Evolutionary conservation across 92 coral and sea anemone genomes (phyloP), one percentile per base, ranked within the genome.

Genomic region (Phenganax subtilis): DNA sequence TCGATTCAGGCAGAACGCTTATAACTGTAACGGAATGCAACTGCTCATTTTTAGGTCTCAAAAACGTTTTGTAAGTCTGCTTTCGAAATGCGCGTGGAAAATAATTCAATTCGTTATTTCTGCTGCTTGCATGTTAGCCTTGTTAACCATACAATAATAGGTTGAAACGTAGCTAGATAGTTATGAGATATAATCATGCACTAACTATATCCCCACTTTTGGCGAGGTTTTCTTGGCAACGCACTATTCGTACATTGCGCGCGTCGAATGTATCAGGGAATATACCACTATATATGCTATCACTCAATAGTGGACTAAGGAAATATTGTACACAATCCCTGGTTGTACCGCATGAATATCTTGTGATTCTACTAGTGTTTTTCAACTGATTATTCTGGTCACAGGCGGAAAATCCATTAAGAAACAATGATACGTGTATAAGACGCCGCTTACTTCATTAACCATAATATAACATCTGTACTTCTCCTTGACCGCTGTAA

Each of bases 341-440:
- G 47, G 47, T 37, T 37, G 5, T 37, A 37, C 47, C 47, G 47
- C 47, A 37, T 37, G 5, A 37, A 37, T 2, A 37, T 5, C 47
- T 37, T 37, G 47, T 37, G 47, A 37, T 37, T 37, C 47, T 37
- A 37, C 47, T 37, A 37, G 73, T 68, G 73, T 68, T 68, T 68
- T 25, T 68, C 44, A 68, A 68, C 44, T 68, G 53, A 68, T 29
- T 9, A 68, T 25, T 68, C 53, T 51, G 29, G 53, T 30, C 53
- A 53, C 73, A 68, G 31, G 29, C 29, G 31, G 73, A 68, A 68
- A 68, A 68, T 68, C 73, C 53, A 68, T 68, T 68, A 68, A 25
- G 12, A 14, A 14, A 68, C 73, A 68, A 68, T 68, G 53, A 68
- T 30, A 25, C 10, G 16, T 29, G 54, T 37, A 53, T 68, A 53